Evolutionary conservation across 2,113 vertebrate species (phyloP), one percentile per base, ranked within the genome.

Genomic region (Albula glossodonta): DNA sequence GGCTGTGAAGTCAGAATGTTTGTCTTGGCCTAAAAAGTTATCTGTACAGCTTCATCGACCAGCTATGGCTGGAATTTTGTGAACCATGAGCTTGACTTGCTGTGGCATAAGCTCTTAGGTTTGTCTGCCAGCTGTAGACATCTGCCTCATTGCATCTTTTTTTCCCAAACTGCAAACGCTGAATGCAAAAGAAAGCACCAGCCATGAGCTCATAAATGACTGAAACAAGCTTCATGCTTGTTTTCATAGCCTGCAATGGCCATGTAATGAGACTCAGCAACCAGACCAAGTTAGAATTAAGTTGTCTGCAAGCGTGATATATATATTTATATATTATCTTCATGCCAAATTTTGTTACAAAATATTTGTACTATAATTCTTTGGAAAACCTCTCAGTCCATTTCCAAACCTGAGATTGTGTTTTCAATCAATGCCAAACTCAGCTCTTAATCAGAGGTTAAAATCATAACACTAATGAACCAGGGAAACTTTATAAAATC

Each of bases 151-250:
- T 63, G 53, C 56, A n/a, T 3, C 22, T 41, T 51, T 82, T 78
- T 52, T 56, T 50, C 56, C 25, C 41, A 57, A 41, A 53, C 22
- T 53, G 63, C 49, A 82, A 53, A 83, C 77, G 80, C 60, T 74
- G n/a, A 81, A 41, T 11, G 51, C 1, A 7, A 79, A 60, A 60
- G 85, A 84, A 63, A 85, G 51, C 83, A 78, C 22, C 56, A 63
- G 85, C 6, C 56, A 78, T 83, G 52, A 86, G 66, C 50, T 84
- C 82, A 86, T 80, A 79, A 83, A 84, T 48, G 7, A 41, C 80
- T 70, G 50, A 80, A 87, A 88, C 74, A 83, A 78, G 80, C 85
- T 50, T n/a, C 25, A 50, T 19, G 49, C 84, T 88, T 88, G 86
- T 89, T 86, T 81, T 81, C 70, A 81, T 82, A 12, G 70, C 80